Evolutionary conservation across 2,113 vertebrate genomes (phyloP).

Genomic region (Neopipo cinnamomea): DNA sequence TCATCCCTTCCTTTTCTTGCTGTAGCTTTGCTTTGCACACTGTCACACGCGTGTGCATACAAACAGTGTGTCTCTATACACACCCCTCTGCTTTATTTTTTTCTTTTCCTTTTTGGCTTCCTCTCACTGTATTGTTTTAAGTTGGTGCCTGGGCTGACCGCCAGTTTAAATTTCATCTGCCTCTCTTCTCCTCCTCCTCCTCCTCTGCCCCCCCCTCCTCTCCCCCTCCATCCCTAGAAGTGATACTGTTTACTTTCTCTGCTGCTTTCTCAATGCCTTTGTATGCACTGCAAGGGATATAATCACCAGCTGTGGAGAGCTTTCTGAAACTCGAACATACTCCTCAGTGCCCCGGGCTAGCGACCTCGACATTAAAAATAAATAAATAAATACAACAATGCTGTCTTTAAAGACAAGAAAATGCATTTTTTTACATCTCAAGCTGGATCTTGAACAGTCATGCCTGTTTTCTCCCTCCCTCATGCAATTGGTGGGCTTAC

Average conservation of each 20-base stretch:
- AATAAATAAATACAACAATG: conserved; percentile 43
- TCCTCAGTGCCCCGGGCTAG: conserved; percentile 40
- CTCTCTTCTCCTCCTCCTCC: background rate
- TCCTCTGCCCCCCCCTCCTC: background rate
- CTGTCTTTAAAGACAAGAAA: conserved; percentile 48
- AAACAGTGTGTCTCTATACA: background rate
- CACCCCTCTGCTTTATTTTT: background rate
- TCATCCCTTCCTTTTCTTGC: background rate
- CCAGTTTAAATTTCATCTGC: conserved; percentile 65
- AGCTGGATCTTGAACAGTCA: background rate
- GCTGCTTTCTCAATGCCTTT: conserved; percentile 69
- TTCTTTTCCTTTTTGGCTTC: conserved; percentile 60
- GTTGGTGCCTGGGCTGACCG: conserved; percentile 59
- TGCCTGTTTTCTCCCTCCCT: background rate
- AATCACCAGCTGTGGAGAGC: conserved; percentile 70
- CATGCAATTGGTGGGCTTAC: background rate
- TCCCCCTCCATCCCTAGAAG: conserved; percentile 56
- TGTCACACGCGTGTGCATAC: fast-evolving
- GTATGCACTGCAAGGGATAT: conserved; percentile 61
- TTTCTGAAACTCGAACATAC: conserved; percentile 62
- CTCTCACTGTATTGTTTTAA: conserved; percentile 66
- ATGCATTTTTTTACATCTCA: background rate
- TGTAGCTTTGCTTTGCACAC: background rate
- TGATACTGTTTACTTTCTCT: conserved; percentile 76
- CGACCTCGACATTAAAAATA: conserved; percentile 25